A percentile compares a stretch with the other conserved stretches of the same genome.
These are phyloP conservation scores for Dynastes tityus DNA, from an alignment of 2,888 invertebrate species.

Conservation along the genomic window DNA sequence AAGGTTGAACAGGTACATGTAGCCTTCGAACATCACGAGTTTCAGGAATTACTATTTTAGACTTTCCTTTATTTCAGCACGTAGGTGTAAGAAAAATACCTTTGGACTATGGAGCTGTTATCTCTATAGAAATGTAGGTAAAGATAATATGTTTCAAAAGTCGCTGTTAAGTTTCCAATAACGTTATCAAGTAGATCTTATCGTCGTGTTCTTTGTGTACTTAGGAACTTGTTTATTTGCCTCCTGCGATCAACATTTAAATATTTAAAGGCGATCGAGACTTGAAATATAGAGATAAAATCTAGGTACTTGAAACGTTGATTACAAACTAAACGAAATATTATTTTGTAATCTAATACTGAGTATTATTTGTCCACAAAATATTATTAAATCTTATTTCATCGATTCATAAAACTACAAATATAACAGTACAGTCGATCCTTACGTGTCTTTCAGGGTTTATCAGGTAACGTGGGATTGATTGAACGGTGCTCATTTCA, in stretches of 20 bases:
- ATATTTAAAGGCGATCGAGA: not conserved
- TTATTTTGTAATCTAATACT: not conserved
- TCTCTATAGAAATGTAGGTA: no score
- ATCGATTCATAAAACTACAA: no score
- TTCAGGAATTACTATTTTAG: no score
- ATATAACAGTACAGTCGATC: no score
- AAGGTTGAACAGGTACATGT: no score
- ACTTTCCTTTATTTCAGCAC: no score
- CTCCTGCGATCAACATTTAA: slow-evolving; percentile 10
- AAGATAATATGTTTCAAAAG: not conserved
- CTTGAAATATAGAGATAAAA: not conserved
- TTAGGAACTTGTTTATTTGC: not conserved
- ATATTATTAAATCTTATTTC: no score
- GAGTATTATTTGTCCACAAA: no score
- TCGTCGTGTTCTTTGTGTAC: not conserved
- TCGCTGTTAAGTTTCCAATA: not conserved
- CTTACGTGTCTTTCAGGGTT: slow-evolving; percentile 48
- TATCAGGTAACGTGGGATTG: slow-evolving; percentile 34
- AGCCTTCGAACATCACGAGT: no score
- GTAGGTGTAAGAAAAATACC: not conserved
- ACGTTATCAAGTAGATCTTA: not conserved
- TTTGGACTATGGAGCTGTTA: no score
- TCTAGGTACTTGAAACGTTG: not conserved
- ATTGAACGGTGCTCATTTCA: slow-evolving; percentile 45
- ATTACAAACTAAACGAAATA: not conserved